Conservation (phyloP, 1,140 invertebrate genomes). For the Heliconius congener region DNA sequence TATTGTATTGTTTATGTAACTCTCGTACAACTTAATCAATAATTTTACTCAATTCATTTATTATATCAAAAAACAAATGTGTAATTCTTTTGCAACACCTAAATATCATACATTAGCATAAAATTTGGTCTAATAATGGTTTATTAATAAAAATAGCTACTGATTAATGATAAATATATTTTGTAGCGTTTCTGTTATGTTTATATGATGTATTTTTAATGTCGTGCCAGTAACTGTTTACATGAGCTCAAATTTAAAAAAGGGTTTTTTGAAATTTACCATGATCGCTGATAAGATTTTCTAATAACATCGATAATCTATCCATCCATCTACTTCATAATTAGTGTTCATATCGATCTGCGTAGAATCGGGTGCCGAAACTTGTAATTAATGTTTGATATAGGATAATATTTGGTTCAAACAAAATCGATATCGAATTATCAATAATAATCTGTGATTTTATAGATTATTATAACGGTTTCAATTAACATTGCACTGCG, state of each 20-base stretch:
- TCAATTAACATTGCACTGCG: slow-evolving; percentile 22
- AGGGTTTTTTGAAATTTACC: neutral
- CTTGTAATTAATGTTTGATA: slow-evolving; percentile 32
- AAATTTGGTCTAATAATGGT: neutral
- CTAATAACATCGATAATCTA: neutral
- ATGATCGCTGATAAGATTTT: neutral
- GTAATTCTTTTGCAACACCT: slow-evolving; percentile 4
- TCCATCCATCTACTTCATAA: slow-evolving; percentile 6
- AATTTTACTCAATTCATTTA: neutral
- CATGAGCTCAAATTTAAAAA: neutral
- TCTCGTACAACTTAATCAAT: too few species aligned
- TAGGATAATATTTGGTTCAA: slow-evolving; percentile 29
- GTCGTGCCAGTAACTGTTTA: neutral
- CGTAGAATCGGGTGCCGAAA: slow-evolving; percentile 30
- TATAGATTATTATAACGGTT: neutral
- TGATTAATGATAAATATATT: neutral
- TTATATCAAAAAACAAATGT: neutral
- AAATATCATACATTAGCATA: slow-evolving; percentile 4
- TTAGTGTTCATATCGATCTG: slow-evolving; percentile 13
- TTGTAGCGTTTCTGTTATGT: neutral
- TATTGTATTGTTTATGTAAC: too few species aligned
- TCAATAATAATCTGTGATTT: slow-evolving; percentile 10
- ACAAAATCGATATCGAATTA: slow-evolving; percentile 32
- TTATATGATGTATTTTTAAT: too few species aligned
- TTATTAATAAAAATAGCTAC: neutral